Percentiles rank a stretch among this genome's conserved stretches.
Evolutionary conservation across 1,140 invertebrate species (phyloP).

Genomic region (Drosophila lini): DNA sequence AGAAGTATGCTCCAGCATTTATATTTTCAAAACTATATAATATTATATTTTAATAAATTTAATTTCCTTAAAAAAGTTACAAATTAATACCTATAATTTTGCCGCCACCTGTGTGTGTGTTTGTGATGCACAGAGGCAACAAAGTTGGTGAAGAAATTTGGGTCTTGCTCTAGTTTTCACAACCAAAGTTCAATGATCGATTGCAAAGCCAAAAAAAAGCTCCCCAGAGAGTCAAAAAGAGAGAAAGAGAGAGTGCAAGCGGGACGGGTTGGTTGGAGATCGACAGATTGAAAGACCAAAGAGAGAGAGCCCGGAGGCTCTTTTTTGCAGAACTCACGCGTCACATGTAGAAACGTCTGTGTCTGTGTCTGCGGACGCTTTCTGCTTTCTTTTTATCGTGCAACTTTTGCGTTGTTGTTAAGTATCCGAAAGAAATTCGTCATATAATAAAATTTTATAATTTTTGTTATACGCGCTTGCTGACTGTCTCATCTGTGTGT

Average conservation of each 20-base stretch:
- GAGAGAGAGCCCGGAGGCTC: slow-evolving; percentile 6
- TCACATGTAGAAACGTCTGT: slow-evolving; percentile 74
- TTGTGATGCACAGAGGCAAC: slow-evolving; percentile 43
- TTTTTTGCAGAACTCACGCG: slow-evolving; percentile 73
- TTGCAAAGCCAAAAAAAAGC: slow-evolving; percentile 70
- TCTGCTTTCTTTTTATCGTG: slow-evolving; percentile 79
- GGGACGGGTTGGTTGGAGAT: slow-evolving; percentile 12
- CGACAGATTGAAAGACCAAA: slow-evolving; percentile 15
- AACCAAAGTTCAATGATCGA: slow-evolving; percentile 83
- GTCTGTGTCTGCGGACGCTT: slow-evolving; percentile 66
- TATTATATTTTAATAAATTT: no score
- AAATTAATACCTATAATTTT: background rate
- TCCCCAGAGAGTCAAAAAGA: slow-evolving; percentile 41
- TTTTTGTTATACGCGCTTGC: slow-evolving; percentile 39
- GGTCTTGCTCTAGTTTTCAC: slow-evolving; percentile 83
- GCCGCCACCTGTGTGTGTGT: slow-evolving; percentile 2
- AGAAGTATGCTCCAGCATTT: no score
- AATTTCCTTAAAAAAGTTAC: background rate
- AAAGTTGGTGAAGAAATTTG: slow-evolving; percentile 75
- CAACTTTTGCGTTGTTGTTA: slow-evolving; percentile 69
- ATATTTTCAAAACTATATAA: no score
- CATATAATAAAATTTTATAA: slow-evolving; percentile 67
- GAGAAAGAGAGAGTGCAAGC: slow-evolving; percentile 17
- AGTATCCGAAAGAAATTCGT: slow-evolving; percentile 73
- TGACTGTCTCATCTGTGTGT: background rate